Evolutionary conservation across 1,140 invertebrate genomes (phyloP), one percentile per base, ranked within the genome.

Genomic region (Drosophila lowei): DNA sequence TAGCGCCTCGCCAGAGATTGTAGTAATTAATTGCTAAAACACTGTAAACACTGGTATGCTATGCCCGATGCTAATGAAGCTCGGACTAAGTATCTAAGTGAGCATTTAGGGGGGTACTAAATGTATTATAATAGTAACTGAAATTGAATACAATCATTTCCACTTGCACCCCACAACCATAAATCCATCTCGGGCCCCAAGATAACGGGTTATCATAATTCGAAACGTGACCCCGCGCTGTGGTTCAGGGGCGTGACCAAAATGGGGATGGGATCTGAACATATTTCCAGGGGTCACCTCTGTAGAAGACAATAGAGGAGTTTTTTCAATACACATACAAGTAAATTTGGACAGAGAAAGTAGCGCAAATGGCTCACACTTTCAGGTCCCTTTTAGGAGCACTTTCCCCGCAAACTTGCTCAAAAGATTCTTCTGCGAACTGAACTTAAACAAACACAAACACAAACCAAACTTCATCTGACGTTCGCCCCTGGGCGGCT

Each of bases 11-110:
- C 66, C 65, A 52, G 23, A 38, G 72, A 72, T 71, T 70, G 60
- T 60, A 70, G 50, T 79, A 84, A 83, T 83, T 83, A 83, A 79
- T 84, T 66, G 75, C 41, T 60, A 28, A 72, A 74, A 60, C 53
- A 60, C 56, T 64, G 59, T 56, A 63, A 52, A 52, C 53, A 44
- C 23, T 30, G 13, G 59, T 18, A 18, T 28, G 52, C 25, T 52
- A 15, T 30, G 52, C 30, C 44, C 43, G 34, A 65, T 74, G 61
- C 61, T 74, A 74, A 74, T 74, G 55, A 71, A 52, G 30, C 67
- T 30, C 55, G 34, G 34, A 38, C 34, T 13, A 13, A 38, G 34
- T 7, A 16, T 15, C 23, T 71, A 47, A 71, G 15, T 13, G 55
- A 59, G 30, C 41, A 58, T 47, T 30, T 28, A 42, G 48, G 34